These are phyloP conservation scores for Drosophila guanche DNA, from an alignment of 1,140 invertebrate species.

Conservation along the genomic window DNA sequence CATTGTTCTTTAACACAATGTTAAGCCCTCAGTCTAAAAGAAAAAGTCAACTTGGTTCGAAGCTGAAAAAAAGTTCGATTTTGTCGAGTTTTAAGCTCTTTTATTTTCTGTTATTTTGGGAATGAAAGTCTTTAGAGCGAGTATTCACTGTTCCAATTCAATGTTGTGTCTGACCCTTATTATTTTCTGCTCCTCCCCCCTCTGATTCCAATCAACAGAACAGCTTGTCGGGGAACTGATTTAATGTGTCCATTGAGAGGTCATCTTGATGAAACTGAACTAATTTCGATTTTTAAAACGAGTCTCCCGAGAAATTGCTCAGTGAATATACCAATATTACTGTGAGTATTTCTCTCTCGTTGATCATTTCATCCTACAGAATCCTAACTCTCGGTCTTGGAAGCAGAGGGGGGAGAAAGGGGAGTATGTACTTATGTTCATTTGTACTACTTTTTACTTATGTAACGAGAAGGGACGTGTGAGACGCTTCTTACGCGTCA, in stretches of 20 bases:
- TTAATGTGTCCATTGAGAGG: slow-evolving; percentile 18
- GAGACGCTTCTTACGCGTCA: no score
- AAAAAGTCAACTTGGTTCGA: not conserved
- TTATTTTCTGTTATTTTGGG: slow-evolving; percentile 1
- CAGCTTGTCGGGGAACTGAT: slow-evolving; percentile 8
- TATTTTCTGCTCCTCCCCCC: not conserved
- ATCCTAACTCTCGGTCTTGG: not conserved
- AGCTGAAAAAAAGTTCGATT: not conserved
- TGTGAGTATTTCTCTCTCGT: no score
- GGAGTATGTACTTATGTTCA: not conserved
- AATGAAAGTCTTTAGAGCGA: not conserved
- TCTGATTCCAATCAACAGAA: not conserved
- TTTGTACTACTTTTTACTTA: no score
- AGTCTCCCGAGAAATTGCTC: slow-evolving; percentile 34
- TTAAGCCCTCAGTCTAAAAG: no score
- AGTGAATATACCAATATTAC: slow-evolving; percentile 16
- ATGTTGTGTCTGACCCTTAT: slow-evolving; percentile 2
- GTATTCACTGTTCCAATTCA: slow-evolving; percentile 3
- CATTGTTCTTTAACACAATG: not conserved
- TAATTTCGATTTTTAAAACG: slow-evolving; percentile 33
- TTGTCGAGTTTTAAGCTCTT: not conserved
- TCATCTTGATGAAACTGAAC: slow-evolving; percentile 15
- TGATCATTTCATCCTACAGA: slow-evolving; percentile 9
- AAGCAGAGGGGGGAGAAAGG: not conserved
- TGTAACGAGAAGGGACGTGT: no score